A percentile compares a stretch with the other conserved stretches of the same genome.
phyloP scores from a whole-genome alignment of 2,113 vertebrate species.

The Aptenodytes patagonicus region DNA sequence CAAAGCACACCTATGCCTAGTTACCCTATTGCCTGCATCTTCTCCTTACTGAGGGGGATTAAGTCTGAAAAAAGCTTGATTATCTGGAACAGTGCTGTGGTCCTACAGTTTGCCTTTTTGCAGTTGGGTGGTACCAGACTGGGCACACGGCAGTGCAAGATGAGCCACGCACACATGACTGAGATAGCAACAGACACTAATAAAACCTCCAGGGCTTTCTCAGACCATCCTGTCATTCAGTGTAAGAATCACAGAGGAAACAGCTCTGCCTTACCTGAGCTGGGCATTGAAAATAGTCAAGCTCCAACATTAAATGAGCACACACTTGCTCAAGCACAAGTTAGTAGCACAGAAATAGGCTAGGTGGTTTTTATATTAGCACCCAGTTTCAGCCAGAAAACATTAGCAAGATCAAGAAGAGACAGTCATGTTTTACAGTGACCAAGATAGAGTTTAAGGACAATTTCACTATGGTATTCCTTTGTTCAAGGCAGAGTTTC shows the following conservation, averaged over 20 bases:
- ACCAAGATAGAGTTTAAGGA: neutral
- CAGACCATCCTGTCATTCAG: constrained; percentile 27
- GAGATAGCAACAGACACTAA: constrained; percentile 5
- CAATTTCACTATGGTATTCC: neutral
- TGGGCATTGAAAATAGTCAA: neutral
- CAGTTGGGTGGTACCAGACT: neutral
- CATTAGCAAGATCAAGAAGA: neutral
- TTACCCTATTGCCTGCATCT: neutral
- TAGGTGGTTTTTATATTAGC: neutral
- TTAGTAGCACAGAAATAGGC: neutral
- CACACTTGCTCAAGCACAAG: neutral
- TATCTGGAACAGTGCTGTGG: neutral
- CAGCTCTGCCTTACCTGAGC: neutral
- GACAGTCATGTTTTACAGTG: neutral
- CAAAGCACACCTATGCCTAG: neutral
- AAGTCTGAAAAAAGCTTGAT: neutral
- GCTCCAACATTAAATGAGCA: neutral
- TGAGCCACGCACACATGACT: neutral
- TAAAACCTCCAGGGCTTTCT: constrained; percentile 7
- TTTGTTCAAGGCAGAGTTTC: neutral
- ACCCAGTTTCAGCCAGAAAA: neutral
- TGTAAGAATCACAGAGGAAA: constrained; percentile 32
- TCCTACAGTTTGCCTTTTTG: neutral
- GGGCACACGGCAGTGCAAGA: neutral
- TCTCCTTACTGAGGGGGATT: neutral